Evolutionary conservation across 2,888 invertebrate genomes (phyloP).

Genomic region (Dicranocentrus wangi): DNA sequence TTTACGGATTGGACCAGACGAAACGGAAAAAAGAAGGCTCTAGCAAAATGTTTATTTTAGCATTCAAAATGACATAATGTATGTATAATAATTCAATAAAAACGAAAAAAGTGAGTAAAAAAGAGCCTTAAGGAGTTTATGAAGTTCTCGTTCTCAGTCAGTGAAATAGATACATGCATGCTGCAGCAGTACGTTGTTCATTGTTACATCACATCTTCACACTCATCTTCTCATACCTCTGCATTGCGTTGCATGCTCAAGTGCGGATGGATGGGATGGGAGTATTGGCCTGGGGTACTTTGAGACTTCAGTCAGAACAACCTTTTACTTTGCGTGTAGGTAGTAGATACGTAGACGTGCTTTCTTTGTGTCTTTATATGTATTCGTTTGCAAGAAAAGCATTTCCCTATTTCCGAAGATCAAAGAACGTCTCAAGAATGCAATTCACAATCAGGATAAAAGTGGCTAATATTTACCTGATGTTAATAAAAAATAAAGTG

Average conservation of each 20-base stretch:
- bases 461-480: constrained; percentile 29
- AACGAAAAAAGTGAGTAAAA: background rate
- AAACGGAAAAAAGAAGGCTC: constrained; percentile 19
- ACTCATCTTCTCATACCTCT: too few species aligned
- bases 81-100: constrained; percentile 32
- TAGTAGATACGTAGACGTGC: too few species aligned
- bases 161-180: too few species aligned
- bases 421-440: constrained; percentile 1
- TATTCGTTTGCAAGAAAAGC: too few species aligned
- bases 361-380: too few species aligned
- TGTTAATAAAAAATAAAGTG: constrained; percentile 40
- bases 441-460: constrained; percentile 29
- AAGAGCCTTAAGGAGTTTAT: constrained; percentile 24
- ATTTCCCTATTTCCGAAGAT: background rate
- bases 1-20: constrained; percentile 38
- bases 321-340: too few species aligned
- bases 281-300: too few species aligned
- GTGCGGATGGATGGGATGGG: too few species aligned
- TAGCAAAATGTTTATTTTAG: constrained; percentile 58
- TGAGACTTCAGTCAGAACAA: too few species aligned
- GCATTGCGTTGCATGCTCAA: too few species aligned
- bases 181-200: too few species aligned
- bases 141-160: constrained; percentile 20
- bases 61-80: constrained; percentile 53
- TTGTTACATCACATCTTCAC: too few species aligned